Percentiles rank a stretch among this genome's conserved stretches.
phyloP scores from a whole-genome alignment of 2,113 vertebrate genomes.

The Dendrocopos noguchii region DNA sequence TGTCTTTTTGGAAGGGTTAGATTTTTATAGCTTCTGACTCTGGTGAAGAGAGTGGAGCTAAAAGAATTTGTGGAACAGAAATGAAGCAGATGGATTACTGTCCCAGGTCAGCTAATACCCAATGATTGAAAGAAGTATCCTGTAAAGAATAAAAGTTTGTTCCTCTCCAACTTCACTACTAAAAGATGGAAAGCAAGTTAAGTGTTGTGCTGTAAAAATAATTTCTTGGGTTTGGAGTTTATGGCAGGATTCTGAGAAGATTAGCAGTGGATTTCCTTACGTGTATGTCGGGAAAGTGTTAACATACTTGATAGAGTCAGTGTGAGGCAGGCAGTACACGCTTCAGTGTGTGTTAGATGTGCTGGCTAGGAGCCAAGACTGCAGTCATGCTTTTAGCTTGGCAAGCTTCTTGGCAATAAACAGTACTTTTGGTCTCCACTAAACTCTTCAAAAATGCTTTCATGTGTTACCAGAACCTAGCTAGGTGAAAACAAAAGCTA shows the following conservation, averaged over 20 bases:
- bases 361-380: neutral
- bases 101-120: neutral
- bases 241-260: neutral
- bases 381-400: neutral
- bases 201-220: neutral
- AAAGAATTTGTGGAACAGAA: neutral
- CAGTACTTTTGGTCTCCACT: neutral
- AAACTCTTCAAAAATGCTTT: neutral
- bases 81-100: neutral
- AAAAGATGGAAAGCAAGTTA: neutral
- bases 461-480: neutral
- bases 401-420: neutral
- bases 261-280: conserved; percentile 16
- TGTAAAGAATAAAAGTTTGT: neutral
- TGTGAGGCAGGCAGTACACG: neutral
- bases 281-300: neutral
- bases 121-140: neutral
- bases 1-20: neutral
- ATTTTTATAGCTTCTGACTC: neutral
- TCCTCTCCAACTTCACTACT: neutral
- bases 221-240: neutral
- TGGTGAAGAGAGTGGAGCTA: neutral
- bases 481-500: neutral
- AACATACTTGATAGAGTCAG: neutral
- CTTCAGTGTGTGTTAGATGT: neutral